Evolutionary conservation across 2,888 invertebrate genomes (phyloP).

Genomic region (Polyommatus icarus): DNA sequence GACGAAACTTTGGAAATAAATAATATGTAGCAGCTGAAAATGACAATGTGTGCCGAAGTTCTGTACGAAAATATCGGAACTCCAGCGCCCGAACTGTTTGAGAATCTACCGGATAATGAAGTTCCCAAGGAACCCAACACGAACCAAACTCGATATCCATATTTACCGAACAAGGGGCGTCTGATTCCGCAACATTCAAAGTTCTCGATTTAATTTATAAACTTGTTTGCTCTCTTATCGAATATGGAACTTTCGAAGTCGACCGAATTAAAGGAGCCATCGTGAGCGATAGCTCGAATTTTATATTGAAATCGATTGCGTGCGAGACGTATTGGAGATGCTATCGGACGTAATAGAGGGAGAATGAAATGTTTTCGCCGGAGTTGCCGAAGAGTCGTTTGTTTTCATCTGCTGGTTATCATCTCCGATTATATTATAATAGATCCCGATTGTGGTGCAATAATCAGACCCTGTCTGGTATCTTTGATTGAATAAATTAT

Average conservation of each 20-base stretch:
- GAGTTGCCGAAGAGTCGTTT: background rate
- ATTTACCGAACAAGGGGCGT: slow-evolving; percentile 63
- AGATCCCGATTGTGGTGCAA: background rate
- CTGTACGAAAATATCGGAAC: background rate
- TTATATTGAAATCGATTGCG: slow-evolving; percentile 29
- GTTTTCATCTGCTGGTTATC: background rate
- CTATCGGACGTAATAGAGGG: slow-evolving; percentile 1
- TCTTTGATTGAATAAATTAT: too few species aligned
- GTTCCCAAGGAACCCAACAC: slow-evolving; percentile 47
- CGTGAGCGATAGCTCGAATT: slow-evolving; percentile 31
- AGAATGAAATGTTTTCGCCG: slow-evolving; percentile 1
- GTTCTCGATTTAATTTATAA: slow-evolving; percentile 75
- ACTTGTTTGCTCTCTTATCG: slow-evolving; percentile 73
- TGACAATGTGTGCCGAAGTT: background rate
- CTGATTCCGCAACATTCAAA: slow-evolving; percentile 66
- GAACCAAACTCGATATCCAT: slow-evolving; percentile 55
- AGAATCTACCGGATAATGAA: slow-evolving; percentile 6
- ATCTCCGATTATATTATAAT: background rate
- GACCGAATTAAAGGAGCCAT: slow-evolving; percentile 43
- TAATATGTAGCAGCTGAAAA: background rate
- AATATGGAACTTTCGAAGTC: slow-evolving; percentile 48
- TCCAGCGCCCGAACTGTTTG: background rate
- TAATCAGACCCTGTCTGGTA: too few species aligned
- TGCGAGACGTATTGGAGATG: slow-evolving; percentile 22
- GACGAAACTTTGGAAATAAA: background rate